Base-by-base conservation (phyloP, 2,113 vertebrate species). In the Aplodontia rufa region DNA sequence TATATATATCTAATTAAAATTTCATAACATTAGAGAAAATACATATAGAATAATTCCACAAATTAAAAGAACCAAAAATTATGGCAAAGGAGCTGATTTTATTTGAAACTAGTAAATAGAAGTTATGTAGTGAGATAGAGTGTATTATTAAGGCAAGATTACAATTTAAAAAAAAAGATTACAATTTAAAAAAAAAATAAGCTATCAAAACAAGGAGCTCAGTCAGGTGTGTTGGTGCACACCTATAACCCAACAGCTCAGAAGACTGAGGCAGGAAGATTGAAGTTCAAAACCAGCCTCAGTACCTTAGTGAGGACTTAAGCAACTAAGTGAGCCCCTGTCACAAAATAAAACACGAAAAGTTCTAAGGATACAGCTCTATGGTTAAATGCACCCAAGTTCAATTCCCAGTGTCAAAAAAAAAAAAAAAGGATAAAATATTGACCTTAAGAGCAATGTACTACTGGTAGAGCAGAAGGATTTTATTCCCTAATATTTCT, bases 371-470 rank as follows among this genome's bases (percentile, higher is more conserved):
- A n/a, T n/a, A n/a, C n/a, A n/a, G n/a, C n/a, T n/a, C n/a, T n/a
- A n/a, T n/a, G n/a, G n/a, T n/a, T n/a, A n/a, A n/a, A n/a, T n/a
- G n/a, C n/a, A n/a, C n/a, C n/a, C n/a, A n/a, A n/a, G n/a, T n/a
- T n/a, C n/a, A n/a, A n/a, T n/a, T n/a, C n/a, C n/a, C n/a, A n/a
- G n/a, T n/a, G n/a, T n/a, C n/a, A n/a, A n/a, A n/a, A n/a, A n/a
- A n/a, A n/a, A n/a, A n/a, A n/a, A n/a, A n/a, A n/a, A n/a, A n/a
- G n/a, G n/a, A 32, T 28, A 16, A 3, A 1, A 32, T 62, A 47
- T 42, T 12, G 16, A n/a, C 22, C 32, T 0, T 2, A 49, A 64
- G 8, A 72, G 0, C 26, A n/a, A 5, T 3, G 6, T 1, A 10
- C 28, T n/a, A 9, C 5, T 30, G 40, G 40, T 76, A 11, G 6